phyloP scores from a whole-genome alignment of 2,797 vertebrate species.

The Trichosurus vulpecula region DNA sequence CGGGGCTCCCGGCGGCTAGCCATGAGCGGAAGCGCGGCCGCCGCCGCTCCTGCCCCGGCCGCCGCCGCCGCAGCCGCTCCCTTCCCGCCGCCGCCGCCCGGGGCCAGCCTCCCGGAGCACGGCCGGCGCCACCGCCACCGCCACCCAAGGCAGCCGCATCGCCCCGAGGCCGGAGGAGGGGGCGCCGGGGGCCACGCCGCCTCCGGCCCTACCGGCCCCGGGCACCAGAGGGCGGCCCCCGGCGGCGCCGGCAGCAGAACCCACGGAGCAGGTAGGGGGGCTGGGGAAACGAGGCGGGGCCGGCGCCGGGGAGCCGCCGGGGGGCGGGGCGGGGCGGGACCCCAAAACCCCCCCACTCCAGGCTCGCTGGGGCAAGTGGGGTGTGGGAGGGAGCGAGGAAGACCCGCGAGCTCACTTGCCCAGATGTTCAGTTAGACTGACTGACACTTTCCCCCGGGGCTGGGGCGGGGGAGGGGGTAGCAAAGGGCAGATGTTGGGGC shows the following conservation, averaged over 20 bases:
- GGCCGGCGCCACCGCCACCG: conserved; percentile 44
- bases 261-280: conserved; percentile 85
- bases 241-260: conserved; percentile 84
- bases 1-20: conserved; percentile 50
- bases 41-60: conserved; percentile 78
- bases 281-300: conserved; percentile 71
- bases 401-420: neutral
- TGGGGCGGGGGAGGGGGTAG: neutral
- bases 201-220: conserved; percentile 77
- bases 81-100: conserved; percentile 34
- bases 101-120: conserved; percentile 75
- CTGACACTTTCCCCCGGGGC: conserved; percentile 36
- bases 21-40: conserved; percentile 76
- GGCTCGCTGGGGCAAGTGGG: conserved; percentile 25
- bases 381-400: conserved; percentile 4
- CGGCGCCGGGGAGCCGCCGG: conserved; percentile 87
- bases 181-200: conserved; percentile 76
- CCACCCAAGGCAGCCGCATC: conserved; percentile 14
- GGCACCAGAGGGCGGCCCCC: conserved; percentile 83
- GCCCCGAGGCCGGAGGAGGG: conserved; percentile 40
- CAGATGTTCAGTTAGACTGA: neutral
- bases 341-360: conserved; percentile 4
- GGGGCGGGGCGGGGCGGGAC: conserved; percentile 17
- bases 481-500: conserved; percentile 28
- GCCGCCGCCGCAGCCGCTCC: conserved; percentile 79